These are phyloP conservation scores for Platycnemis pennipes DNA, from an alignment of 2,888 invertebrate species.

Conservation along the genomic window DNA sequence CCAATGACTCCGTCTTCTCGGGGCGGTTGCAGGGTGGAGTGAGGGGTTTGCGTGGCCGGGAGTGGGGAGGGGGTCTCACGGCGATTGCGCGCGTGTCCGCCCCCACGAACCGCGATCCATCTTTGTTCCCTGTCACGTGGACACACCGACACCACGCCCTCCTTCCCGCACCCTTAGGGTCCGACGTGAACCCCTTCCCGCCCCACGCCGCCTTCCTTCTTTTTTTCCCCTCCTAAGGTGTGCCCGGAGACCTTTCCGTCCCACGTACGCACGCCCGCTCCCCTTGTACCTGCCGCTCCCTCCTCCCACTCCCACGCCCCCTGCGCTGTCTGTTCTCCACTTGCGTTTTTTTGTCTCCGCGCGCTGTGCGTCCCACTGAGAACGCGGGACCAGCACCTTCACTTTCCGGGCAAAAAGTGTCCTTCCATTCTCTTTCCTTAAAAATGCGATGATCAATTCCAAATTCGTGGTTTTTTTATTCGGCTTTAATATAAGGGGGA, in stretches of 20 bases:
- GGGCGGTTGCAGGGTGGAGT: neutral
- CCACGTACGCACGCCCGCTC: neutral
- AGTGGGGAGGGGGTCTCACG: conserved; percentile 24
- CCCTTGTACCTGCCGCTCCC: neutral
- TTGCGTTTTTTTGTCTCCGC: neutral
- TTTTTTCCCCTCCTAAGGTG: neutral
- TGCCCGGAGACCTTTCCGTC: neutral
- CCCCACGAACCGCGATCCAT: conserved; percentile 64
- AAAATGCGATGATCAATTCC: neutral
- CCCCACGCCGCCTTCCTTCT: neutral
- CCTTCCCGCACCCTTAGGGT: neutral
- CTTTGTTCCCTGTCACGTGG: conserved; percentile 64
- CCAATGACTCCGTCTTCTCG: neutral
- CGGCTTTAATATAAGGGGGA: neutral
- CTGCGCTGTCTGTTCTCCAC: neutral
- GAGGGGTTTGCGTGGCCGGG: neutral
- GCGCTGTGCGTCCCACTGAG: neutral
- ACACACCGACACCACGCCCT: conserved; percentile 68
- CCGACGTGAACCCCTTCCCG: neutral
- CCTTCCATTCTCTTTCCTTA: neutral
- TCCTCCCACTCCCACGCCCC: neutral
- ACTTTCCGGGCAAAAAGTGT: neutral
- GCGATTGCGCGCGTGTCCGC: conserved; percentile 63
- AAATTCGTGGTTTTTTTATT: neutral
- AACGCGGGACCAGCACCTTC: neutral